phyloP scores from a whole-genome alignment of 2,888 invertebrate genomes.

The Tipula confusa region DNA sequence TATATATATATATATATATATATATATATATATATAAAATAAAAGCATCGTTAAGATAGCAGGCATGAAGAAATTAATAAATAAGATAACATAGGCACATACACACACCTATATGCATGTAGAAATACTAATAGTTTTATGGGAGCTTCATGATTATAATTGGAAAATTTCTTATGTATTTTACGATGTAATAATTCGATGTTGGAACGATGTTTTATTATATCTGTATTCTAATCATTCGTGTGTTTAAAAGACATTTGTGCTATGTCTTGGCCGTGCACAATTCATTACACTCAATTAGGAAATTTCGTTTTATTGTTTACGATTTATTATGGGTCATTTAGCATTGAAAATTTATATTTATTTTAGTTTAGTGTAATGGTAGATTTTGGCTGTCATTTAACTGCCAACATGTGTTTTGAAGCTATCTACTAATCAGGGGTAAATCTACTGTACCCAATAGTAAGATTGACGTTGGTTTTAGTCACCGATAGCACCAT shows the following conservation, averaged over 20 bases:
- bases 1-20: too few species aligned
- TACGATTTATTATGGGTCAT: neutral
- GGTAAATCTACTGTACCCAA: too few species aligned
- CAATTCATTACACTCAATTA: neutral
- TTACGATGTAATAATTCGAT: neutral
- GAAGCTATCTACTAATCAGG: too few species aligned
- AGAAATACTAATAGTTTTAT: neutral
- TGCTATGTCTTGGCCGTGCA: neutral
- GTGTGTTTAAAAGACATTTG: neutral
- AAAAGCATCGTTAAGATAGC: neutral
- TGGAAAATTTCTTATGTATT: neutral
- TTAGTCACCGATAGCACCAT: too few species aligned
- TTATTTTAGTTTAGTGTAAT: neutral
- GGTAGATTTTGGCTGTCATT: neutral
- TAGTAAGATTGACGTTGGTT: too few species aligned
- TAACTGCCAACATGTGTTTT: too few species aligned
- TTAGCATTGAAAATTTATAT: neutral
- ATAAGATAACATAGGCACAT: neutral
- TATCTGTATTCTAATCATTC: neutral
- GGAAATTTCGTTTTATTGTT: neutral
- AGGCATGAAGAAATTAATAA: conserved; percentile 14
- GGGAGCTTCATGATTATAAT: conserved; percentile 3
- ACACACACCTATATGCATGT: neutral
- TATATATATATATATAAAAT: neutral
- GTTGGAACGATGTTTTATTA: neutral